phyloP scores from a whole-genome alignment of 2,113 vertebrate species.

The Ranitomeya imitator region DNA sequence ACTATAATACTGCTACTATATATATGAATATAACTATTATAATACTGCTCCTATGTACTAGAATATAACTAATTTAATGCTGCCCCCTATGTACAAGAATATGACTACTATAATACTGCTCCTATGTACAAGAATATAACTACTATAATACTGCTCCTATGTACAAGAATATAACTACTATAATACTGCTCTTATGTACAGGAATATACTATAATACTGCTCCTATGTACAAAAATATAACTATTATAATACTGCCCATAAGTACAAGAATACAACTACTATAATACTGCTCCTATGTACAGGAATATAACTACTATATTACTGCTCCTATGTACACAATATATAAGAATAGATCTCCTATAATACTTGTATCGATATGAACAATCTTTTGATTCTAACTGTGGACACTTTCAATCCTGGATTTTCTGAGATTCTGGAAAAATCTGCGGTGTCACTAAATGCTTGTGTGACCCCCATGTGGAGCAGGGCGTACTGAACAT shows the following conservation, averaged over 20 bases:
- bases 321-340: neutral
- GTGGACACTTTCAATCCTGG: slow-evolving; percentile 67
- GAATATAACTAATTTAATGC: neutral
- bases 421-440: slow-evolving; percentile 73
- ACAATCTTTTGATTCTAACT: slow-evolving; percentile 67
- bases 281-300: neutral
- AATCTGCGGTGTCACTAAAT: slow-evolving; percentile 75
- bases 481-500: slow-evolving; percentile 68
- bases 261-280: neutral
- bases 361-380: neutral
- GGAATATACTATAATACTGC: no score
- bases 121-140: neutral
- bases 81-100: neutral
- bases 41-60: neutral
- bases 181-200: no score
- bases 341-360: neutral
- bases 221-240: no score
- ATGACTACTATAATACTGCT: neutral
- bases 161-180: no score
- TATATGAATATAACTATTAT: neutral
- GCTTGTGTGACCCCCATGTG: slow-evolving; percentile 79
- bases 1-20: neutral
- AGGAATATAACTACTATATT: neutral
- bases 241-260: neutral
- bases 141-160: no score